Percentiles rank a stretch among this genome's conserved stretches.
phyloP scores from a whole-genome alignment of 2,797 vertebrate species.

The Heteromormyrus szaboi region DNA sequence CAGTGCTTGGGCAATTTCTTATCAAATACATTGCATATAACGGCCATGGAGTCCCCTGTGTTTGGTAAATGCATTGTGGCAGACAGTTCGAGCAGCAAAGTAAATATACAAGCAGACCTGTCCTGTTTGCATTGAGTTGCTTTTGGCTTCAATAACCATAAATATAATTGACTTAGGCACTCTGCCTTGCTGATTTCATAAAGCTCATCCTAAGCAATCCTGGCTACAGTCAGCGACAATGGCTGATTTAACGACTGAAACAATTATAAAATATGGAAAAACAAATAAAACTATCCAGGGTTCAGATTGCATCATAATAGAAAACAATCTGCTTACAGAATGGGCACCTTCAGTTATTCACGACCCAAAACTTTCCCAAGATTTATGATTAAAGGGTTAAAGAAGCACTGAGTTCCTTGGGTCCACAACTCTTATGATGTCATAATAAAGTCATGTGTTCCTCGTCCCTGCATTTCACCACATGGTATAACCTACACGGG shows the following conservation, averaged over 20 bases:
- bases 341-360: too few species aligned
- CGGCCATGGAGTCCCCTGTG: neutral
- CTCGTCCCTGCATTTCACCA: neutral
- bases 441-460: neutral
- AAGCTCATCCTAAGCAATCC: neutral
- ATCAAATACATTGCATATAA: neutral
- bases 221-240: neutral
- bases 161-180: neutral
- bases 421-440: neutral
- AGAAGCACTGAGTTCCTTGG: neutral
- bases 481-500: neutral
- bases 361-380: too few species aligned
- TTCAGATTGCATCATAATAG: too few species aligned
- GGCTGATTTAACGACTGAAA: neutral
- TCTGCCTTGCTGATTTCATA: neutral
- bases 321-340: too few species aligned
- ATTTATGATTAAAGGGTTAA: neutral
- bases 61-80: neutral
- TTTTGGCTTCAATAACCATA: neutral
- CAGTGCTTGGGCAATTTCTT: neutral
- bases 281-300: too few species aligned
- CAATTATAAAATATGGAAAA: neutral
- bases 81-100: neutral
- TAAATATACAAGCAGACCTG: neutral
- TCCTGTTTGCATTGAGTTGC: neutral